Percentiles rank a stretch among this genome's conserved stretches.
Evolutionary conservation across 2,113 vertebrate species (phyloP).

Genomic region (Mormyrus iriodes): DNA sequence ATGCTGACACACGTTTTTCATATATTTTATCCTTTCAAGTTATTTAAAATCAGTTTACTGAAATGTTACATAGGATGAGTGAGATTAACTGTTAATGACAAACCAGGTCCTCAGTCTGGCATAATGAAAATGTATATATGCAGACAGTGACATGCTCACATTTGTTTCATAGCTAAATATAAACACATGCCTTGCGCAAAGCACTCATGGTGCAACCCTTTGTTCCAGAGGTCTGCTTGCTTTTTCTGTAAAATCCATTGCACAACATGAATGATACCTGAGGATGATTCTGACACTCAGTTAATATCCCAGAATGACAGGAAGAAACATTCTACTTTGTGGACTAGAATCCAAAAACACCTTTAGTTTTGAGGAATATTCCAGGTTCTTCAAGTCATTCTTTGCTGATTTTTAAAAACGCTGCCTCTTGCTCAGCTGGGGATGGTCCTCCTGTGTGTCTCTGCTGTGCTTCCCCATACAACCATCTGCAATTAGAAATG

Average conservation of each 20-base stretch:
- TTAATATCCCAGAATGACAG: not conserved
- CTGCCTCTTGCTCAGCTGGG: slow-evolving; percentile 47
- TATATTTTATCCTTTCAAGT: not conserved
- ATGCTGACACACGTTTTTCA: not conserved
- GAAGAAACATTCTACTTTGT: too few species aligned
- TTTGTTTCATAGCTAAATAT: not conserved
- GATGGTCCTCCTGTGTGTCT: slow-evolving; percentile 29
- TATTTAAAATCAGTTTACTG: not conserved
- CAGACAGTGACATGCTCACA: not conserved
- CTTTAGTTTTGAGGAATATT: not conserved
- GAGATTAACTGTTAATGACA: not conserved
- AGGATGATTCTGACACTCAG: not conserved
- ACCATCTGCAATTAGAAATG: slow-evolving; percentile 46
- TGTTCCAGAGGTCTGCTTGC: not conserved
- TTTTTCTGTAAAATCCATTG: not conserved
- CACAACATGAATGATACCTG: not conserved
- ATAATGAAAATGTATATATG: not conserved
- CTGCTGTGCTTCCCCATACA: slow-evolving; percentile 44
- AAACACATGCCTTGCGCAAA: not conserved
- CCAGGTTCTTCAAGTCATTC: not conserved
- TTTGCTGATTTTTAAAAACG: slow-evolving; percentile 19
- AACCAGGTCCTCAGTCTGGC: not conserved
- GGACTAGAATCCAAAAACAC: not conserved
- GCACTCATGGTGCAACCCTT: not conserved
- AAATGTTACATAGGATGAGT: not conserved